phyloP scores from a whole-genome alignment of 2,888 invertebrate genomes.

The Cheilosia soror region DNA sequence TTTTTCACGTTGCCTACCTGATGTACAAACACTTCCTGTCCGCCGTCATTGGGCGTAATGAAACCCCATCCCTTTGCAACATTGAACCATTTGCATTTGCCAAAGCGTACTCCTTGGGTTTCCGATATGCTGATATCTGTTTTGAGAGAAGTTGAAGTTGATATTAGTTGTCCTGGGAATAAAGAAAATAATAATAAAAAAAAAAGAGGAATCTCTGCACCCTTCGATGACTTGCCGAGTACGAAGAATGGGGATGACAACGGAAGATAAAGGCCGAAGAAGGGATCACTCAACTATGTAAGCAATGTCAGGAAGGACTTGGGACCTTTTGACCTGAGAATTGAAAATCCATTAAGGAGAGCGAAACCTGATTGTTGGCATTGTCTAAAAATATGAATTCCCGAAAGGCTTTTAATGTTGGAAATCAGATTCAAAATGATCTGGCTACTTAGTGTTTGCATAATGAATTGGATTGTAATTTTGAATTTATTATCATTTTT shows the following conservation, averaged over 20 bases:
- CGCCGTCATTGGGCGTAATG: conserved; percentile 94
- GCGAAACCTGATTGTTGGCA: conserved; percentile 62
- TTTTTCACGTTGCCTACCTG: conserved; percentile 87
- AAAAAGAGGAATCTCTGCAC: conserved; percentile 34
- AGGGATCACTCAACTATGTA: conserved; percentile 65
- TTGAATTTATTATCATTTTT: conserved; percentile 6
- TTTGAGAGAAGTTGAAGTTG: conserved; percentile 62
- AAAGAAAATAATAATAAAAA: conserved; percentile 11
- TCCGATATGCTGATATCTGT: conserved; percentile 79
- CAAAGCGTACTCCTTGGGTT: conserved; percentile 86
- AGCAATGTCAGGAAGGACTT: conserved; percentile 68
- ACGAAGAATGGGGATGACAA: conserved; percentile 7
- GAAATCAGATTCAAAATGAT: conserved; percentile 57
- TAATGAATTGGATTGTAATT: conserved; percentile 44
- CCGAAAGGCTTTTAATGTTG: conserved; percentile 30
- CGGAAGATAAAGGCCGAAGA: conserved; percentile 37
- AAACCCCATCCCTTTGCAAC: conserved; percentile 98
- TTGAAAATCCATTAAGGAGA: conserved; percentile 69
- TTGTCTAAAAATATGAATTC: conserved; percentile 34
- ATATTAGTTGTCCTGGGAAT: conserved; percentile 60
- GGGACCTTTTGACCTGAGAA: conserved; percentile 68
- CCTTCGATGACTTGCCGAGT: conserved; percentile 49
- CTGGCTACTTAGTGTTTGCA: conserved; percentile 57
- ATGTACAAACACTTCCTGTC: conserved; percentile 96
- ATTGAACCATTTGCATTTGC: conserved; percentile 97